phyloP scores from a whole-genome alignment of 1,140 invertebrate species.

The Camponotus pennsylvanicus region DNA sequence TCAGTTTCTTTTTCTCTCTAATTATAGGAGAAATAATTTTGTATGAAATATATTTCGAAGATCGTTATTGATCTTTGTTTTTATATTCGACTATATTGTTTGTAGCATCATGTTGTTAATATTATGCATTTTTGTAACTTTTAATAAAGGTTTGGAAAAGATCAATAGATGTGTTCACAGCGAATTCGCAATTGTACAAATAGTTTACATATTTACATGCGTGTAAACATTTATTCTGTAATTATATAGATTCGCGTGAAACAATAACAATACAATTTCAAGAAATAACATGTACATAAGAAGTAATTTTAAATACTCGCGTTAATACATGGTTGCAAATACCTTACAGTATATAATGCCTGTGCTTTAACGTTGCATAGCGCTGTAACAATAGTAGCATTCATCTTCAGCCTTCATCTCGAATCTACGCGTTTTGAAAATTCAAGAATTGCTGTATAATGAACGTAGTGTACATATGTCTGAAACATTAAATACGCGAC shows the following conservation, averaged over 20 bases:
- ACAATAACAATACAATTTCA: slow-evolving; percentile 68
- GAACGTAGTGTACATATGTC: slow-evolving; percentile 60
- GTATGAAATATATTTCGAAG: background rate
- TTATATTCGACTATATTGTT: slow-evolving; percentile 22
- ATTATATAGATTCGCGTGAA: slow-evolving; percentile 66
- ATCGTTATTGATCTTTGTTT: slow-evolving; percentile 9
- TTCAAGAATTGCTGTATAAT: slow-evolving; percentile 42
- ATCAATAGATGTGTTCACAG: background rate
- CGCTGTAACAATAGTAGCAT: slow-evolving; percentile 19
- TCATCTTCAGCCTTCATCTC: slow-evolving; percentile 10
- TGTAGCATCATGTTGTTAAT: slow-evolving; percentile 5
- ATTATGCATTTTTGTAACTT: slow-evolving; percentile 47
- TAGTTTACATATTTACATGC: slow-evolving; percentile 51
- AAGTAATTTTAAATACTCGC: slow-evolving; percentile 69
- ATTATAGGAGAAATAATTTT: background rate
- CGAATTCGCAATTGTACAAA: slow-evolving; percentile 15
- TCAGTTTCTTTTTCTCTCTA: background rate
- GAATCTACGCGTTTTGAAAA: background rate
- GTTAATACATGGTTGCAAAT: slow-evolving; percentile 54
- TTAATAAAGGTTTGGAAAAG: slow-evolving; percentile 61
- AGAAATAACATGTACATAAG: slow-evolving; percentile 70
- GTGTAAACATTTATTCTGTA: slow-evolving; percentile 72
- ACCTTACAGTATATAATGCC: slow-evolving; percentile 9
- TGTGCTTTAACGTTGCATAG: slow-evolving; percentile 22
- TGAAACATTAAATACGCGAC: slow-evolving; percentile 68